Evolutionary conservation across 2,113 vertebrate species (phyloP), one percentile per base, ranked within the genome.

Genomic region (Chinchilla lanigera): DNA sequence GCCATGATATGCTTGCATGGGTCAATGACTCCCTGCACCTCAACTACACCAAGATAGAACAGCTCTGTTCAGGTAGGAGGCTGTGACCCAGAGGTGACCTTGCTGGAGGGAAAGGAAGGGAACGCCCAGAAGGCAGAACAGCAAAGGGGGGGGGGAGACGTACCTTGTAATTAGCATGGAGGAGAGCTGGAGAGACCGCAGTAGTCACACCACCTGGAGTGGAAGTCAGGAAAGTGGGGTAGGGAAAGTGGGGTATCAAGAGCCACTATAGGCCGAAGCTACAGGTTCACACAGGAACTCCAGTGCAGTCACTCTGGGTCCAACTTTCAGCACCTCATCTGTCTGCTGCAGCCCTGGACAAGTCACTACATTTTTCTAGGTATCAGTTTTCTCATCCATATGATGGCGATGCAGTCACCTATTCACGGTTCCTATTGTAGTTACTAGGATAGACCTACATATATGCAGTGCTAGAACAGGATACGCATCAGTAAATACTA

Each of bases 1-100:
- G 99, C 83, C 99, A 99, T 98, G 99, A 99, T 97, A 99, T 99
- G 99, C 98, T 99, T 50, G 99, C 99, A 0, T 99, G 99, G 99
- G 99, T 99, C 97, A 99, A 99, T 13, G 99, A 99, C 98, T 99
- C 99, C 50, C 98, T 99, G 73, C 99, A 99, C 96, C 99, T 99
- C 98, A 99, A 95, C 98, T 99, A 99, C 98, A 99, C 99, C 98
- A 99, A 99, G 99, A 99, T 99, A 14, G 99, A 99, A 96, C 99
- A 99, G 98, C 99, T 99, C 22, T 99, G 99, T 97, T 99, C 99
- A 98, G 99, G 99, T 99, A 98, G 96, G 98, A n/a, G 5, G 35
- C 61, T 4, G 56, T 41, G n/a, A 7, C 0, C 5, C 38, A 69
- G 30, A 11, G 50, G 56, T 2, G 13, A 24, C 69, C 58, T 75